These are phyloP conservation scores for Noctua janthe DNA, from an alignment of 2,888 invertebrate genomes.

Conservation along the genomic window DNA sequence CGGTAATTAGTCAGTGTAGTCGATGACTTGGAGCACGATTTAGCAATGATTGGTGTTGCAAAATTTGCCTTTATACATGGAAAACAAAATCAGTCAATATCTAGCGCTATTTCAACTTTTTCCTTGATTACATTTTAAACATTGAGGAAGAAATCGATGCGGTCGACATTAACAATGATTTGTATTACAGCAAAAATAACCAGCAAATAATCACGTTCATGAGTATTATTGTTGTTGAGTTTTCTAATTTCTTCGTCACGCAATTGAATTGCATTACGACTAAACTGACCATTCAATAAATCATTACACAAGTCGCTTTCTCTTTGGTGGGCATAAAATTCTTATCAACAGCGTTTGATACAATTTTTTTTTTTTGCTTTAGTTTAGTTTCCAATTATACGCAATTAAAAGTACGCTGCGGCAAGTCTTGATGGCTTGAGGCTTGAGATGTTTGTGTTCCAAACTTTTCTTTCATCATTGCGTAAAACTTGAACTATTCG, in stretches of 20 bases:
- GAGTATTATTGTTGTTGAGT: constrained; percentile 48
- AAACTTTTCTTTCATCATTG: constrained; percentile 15
- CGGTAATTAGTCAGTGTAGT: constrained; percentile 45
- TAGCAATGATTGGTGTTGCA: background rate
- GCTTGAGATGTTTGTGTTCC: constrained; percentile 6
- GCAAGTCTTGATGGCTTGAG: background rate
- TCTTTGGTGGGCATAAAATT: constrained; percentile 65
- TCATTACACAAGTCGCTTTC: constrained; percentile 72
- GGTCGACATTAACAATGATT: constrained; percentile 7
- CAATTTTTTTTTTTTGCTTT: constrained; percentile 11
- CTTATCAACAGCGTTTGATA: constrained; percentile 62
- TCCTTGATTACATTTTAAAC: constrained; percentile 9
- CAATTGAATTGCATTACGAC: constrained; percentile 57
- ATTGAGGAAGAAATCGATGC: constrained; percentile 8
- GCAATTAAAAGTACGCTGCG: background rate
- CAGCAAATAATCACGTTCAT: constrained; percentile 50
- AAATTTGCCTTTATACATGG: background rate
- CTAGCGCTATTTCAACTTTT: background rate
- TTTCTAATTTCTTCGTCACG: constrained; percentile 66
- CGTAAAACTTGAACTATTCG: background rate
- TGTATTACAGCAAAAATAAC: constrained; percentile 20
- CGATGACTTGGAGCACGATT: constrained; percentile 6
- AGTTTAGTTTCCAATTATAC: constrained; percentile 6
- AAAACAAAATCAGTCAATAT: background rate
- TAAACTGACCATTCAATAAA: constrained; percentile 65